These are phyloP conservation scores for Fragum whitleyi DNA, from an alignment of 2,888 invertebrate genomes.

Conservation along the genomic window DNA sequence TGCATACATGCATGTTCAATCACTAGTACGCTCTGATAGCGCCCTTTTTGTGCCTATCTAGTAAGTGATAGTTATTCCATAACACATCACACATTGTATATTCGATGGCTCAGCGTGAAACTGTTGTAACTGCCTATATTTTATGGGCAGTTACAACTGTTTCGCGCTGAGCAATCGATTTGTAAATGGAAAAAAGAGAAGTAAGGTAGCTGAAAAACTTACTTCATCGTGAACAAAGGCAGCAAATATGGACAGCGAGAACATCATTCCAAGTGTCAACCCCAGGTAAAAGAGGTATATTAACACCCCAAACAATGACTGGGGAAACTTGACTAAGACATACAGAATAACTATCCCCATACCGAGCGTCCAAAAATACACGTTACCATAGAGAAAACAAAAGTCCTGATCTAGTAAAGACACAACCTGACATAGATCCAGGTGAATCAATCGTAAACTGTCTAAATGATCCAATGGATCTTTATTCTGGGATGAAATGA, in stretches of 20 bases:
- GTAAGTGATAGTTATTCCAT: too few relatives aligned
- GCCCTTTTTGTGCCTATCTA: too few relatives aligned
- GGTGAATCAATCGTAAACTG: background rate
- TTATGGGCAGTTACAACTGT: too few relatives aligned
- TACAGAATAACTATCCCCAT: background rate
- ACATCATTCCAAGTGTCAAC: background rate
- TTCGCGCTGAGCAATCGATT: too few relatives aligned
- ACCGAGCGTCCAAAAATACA: background rate
- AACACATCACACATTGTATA: too few relatives aligned
- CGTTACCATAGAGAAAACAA: constrained; percentile 8
- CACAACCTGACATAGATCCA: constrained; percentile 2
- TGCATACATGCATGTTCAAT: too few relatives aligned
- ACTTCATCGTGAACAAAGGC: constrained; percentile 14
- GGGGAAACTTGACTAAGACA: background rate
- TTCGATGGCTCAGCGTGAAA: too few relatives aligned
- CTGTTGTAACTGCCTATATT: too few relatives aligned
- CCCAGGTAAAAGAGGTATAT: background rate
- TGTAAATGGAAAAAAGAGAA: too few relatives aligned
- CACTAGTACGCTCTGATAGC: too few relatives aligned
- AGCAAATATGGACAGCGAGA: background rate
- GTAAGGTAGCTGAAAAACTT: too few relatives aligned
- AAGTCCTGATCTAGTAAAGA: background rate
- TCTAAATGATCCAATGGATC: background rate
- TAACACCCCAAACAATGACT: background rate
- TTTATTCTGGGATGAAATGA: background rate